Conservation (phyloP, 1,140 invertebrate species). For the Cataglyphis hispanica region DNA sequence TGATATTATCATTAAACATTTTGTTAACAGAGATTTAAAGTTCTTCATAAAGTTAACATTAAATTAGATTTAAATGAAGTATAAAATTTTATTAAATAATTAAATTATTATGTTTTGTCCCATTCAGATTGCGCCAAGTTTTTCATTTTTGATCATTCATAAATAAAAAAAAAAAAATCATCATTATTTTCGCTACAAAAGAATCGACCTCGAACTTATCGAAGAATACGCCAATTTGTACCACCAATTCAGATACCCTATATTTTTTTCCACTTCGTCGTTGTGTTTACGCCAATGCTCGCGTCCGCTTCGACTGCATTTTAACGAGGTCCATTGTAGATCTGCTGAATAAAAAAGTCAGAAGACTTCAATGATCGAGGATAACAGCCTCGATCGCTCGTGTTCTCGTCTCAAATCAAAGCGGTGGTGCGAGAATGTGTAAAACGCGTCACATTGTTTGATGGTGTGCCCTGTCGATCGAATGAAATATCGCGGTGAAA, state of each 20-base stretch:
- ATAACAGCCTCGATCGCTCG: constrained; percentile 25
- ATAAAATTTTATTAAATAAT: not conserved
- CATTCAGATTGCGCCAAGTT: not conserved
- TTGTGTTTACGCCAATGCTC: not conserved
- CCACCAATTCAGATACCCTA: constrained; percentile 9
- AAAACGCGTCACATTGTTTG: not conserved
- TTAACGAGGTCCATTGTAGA: constrained; percentile 64
- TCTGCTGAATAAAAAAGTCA: constrained; percentile 29
- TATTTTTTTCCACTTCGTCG: constrained; percentile 30
- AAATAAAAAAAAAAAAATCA: not conserved
- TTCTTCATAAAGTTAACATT: not conserved
- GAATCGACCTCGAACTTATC: not conserved
- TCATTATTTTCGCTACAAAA: not conserved
- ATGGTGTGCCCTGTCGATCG: constrained; percentile 18
- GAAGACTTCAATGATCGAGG: not conserved
- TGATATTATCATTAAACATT: not conserved
- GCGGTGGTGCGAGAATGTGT: not conserved
- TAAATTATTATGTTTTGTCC: not conserved
- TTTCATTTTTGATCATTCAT: not conserved
- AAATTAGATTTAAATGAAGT: not conserved
- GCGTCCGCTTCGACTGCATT: constrained; percentile 19
- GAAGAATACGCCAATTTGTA: constrained; percentile 27
- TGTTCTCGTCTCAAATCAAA: constrained; percentile 41
- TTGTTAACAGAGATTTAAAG: not conserved
- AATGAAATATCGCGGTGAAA: constrained; percentile 35